Evolutionary conservation across 2,113 vertebrate species (phyloP).

Genomic region (Lathamus discolor): DNA sequence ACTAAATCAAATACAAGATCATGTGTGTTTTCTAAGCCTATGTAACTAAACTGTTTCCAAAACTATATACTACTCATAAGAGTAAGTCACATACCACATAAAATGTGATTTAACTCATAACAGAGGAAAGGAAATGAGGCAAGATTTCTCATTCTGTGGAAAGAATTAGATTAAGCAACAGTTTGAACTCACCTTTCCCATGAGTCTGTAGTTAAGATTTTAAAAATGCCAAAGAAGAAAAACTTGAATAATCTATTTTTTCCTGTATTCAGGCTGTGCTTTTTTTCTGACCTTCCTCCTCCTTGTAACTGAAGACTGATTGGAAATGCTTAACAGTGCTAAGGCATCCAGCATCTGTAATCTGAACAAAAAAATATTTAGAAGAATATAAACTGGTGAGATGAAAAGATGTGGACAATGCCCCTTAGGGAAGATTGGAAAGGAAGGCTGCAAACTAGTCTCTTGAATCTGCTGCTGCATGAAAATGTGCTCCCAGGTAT

Average conservation of each 20-base stretch:
- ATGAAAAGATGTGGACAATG: background rate
- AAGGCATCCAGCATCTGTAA: background rate
- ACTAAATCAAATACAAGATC: background rate
- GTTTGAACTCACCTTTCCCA: constrained; percentile 10
- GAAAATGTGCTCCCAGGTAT: background rate
- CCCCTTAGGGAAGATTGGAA: background rate
- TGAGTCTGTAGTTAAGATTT: background rate
- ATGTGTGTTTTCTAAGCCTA: background rate
- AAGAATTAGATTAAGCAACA: constrained; percentile 27
- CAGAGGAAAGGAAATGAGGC: constrained; percentile 20
- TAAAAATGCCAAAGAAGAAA: background rate
- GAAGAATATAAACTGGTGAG: background rate
- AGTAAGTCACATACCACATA: background rate
- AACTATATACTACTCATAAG: background rate
- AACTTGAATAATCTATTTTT: background rate
- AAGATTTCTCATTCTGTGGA: constrained; percentile 23
- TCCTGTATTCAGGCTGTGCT: background rate
- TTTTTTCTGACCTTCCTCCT: background rate
- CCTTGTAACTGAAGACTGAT: background rate
- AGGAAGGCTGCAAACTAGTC: background rate
- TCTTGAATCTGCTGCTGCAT: background rate
- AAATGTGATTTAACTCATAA: background rate
- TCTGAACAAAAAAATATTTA: background rate
- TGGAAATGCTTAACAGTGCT: background rate
- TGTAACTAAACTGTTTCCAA: background rate